Evolutionary conservation across 1,140 invertebrate genomes (phyloP).

Genomic region (Aphelinus certus): DNA sequence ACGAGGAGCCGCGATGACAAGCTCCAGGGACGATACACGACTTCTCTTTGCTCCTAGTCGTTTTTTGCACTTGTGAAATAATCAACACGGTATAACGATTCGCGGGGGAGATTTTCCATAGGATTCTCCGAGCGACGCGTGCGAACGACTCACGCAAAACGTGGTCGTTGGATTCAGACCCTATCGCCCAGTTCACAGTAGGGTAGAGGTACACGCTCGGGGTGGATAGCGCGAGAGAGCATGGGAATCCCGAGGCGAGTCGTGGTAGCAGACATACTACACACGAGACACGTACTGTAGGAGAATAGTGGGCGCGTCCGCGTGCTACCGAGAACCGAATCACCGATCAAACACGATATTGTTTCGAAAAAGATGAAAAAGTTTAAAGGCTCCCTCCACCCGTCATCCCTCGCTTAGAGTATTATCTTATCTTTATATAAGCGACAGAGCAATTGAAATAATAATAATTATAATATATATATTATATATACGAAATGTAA

Average conservation of each 20-base stretch:
- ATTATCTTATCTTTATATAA: slow-evolving; percentile 62
- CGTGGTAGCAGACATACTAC: slow-evolving; percentile 21
- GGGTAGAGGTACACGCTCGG: slow-evolving; percentile 16
- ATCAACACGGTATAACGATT: slow-evolving; percentile 6
- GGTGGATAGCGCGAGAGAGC: background rate
- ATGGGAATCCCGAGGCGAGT: slow-evolving; percentile 4
- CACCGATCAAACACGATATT: too few species aligned
- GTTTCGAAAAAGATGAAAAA: too few species aligned
- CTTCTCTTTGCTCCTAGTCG: slow-evolving; percentile 39
- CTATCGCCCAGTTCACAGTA: slow-evolving; percentile 17
- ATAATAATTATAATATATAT: slow-evolving; percentile 50
- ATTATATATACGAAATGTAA: slow-evolving; percentile 48
- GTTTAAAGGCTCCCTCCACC: slow-evolving; percentile 47
- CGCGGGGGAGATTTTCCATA: slow-evolving; percentile 23
- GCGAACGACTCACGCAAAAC: slow-evolving; percentile 13
- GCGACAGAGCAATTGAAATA: slow-evolving; percentile 58
- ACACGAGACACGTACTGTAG: background rate
- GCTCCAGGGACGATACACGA: background rate
- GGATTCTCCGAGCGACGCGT: slow-evolving; percentile 18
- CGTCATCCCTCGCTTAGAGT: slow-evolving; percentile 59
- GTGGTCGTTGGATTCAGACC: slow-evolving; percentile 36
- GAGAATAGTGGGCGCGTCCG: slow-evolving; percentile 30
- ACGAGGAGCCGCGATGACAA: slow-evolving; percentile 15
- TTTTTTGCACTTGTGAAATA: slow-evolving; percentile 38
- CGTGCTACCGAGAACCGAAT: slow-evolving; percentile 11